Evolutionary conservation across 1,140 invertebrate genomes (phyloP), one percentile per base, ranked within the genome.

Genomic region (Palaemon carinicauda): DNA sequence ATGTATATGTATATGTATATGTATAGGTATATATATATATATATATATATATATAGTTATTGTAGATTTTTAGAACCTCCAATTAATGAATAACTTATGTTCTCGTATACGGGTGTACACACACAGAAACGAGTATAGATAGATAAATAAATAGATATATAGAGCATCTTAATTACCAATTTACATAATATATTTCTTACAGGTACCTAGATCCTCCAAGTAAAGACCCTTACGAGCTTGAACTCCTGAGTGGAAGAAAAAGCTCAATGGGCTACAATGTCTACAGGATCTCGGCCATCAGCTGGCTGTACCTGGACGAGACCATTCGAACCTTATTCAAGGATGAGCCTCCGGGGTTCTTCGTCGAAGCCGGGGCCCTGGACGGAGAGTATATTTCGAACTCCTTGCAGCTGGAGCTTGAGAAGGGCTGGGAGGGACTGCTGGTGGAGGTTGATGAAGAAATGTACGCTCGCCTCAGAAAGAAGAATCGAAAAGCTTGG

Each of bases 361-460:
- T 91, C 78, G 80, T 92, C 19, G 91, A 92, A 79, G 90, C 89
- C 33, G 91, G 91, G 12, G 92, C 91, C 2, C 83, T 90, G 10
- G 91, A 92, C 80, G 92, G 92, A 1, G 91, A 91, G 80, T 78
- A 27, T n/a, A 84, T 89, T 7, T 92, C 91, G 7, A 92, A 92
- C 87, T 91, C 91, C 1, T 51, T 92, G 17, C 88, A 88, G 54
- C 87, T 92, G 31, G 92, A 92, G 82, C 75, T 87, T 65, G 74
- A 82, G 1, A 84, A 88, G 53, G 69, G 88, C 27, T 92, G 91
- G 91, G 89, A 71, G 19, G 92, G 92, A 10, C 56, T 92, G n/a
- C 88, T 92, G 24, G 90, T 92, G 10, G 92, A 92, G 87, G 89
- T 90, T 4, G 91, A 91, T 88, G 89, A 89, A 21, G 74, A 73